Evolutionary conservation across 2,113 vertebrate genomes (phyloP), one percentile per base, ranked within the genome.

Genomic region (Catagonus wagneri): DNA sequence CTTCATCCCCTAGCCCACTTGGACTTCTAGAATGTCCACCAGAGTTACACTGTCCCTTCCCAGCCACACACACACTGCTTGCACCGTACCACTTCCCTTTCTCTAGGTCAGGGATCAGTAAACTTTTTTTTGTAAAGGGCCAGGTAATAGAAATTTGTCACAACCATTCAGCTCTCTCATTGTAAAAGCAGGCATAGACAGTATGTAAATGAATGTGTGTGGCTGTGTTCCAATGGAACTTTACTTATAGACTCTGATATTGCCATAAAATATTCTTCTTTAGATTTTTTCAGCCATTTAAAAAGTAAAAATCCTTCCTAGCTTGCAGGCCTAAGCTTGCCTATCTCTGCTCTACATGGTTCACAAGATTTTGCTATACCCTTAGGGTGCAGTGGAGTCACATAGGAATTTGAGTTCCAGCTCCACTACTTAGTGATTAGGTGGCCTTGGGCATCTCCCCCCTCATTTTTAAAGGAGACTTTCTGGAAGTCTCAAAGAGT

Each of bases 401-500:
- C 50, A 52, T 16, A 56, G 5, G 65, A 86, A 34, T 86, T 63
- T 16, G 13, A 81, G 58, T 87, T 29, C 68, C 66, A 66, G 34
- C 34, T 92, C 36, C 36, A 25, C 54, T 20, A 36, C 60, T 81
- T 81, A 50, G 34, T 65, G 22, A 17, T 25, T 34, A 8, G 20
- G 27, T 88, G 75, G 60, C 66, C 22, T 71, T 88, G 44, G 58
- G 44, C 83, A 66, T 74, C 60, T 23, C 80, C 32, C 32, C 36
- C 14, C 23, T 83, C 8, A 2, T 32, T 85, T 90, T 69, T 54
- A 85, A 90, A 95, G 71, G 61, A 78, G 71, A 61, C 65, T 85
- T 90, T 63, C 52, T 68, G 13, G 79, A 85, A 76, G 61, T 69
- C 69, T 87, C 79, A 74, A 83, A 74, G 34, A 72, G n/a, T 90